Evolutionary conservation across 2,113 vertebrate species (phyloP), one percentile per base, ranked within the genome.

Genomic region (Andinoacara biseriatus): DNA sequence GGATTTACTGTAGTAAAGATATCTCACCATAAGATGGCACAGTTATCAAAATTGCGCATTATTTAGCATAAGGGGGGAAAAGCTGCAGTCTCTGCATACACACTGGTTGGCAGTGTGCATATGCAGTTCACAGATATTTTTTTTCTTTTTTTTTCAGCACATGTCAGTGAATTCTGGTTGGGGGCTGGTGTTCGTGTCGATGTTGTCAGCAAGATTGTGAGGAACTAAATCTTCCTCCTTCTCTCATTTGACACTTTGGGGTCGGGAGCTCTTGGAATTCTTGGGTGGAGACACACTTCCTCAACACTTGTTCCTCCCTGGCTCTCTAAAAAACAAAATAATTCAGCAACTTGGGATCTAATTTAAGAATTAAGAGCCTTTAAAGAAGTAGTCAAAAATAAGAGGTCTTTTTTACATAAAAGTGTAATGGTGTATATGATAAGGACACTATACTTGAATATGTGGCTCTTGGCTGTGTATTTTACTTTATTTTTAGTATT

Each of bases 241-340:
- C 59, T 86, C 69, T 49, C 3, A 22, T 60, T 57, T 61, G 78
- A 87, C 59, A 80, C 65, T 61, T 15, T n/a, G 7, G 74, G 78
- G 81, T 91, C 83, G 84, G 80, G 31, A 62, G 46, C 58, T 69
- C 76, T 35, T 65, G 72, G 78, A 89, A 90, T 93, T 90, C 85
- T 78, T 81, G 82, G 80, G 82, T 77, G 88, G 91, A 93, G 92
- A 91, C 79, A 24, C 65, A 74, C 58, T 87, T 91, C 78, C 78
- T 38, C 86, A 87, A 81, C 89, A 90, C 78, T 83, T 90, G 86
- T 72, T 88, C 77, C 78, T 38, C 8, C 10, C 24, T 26, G 2
- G 74, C 74, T 78, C 76, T 76, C 43, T 81, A 14, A 43, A 43
- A 56, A 33, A 4, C 5, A 43, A 46, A 33, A 18, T 72, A 79